Conservation (phyloP, 2,113 vertebrate species). For the Solenodon paradoxus region DNA sequence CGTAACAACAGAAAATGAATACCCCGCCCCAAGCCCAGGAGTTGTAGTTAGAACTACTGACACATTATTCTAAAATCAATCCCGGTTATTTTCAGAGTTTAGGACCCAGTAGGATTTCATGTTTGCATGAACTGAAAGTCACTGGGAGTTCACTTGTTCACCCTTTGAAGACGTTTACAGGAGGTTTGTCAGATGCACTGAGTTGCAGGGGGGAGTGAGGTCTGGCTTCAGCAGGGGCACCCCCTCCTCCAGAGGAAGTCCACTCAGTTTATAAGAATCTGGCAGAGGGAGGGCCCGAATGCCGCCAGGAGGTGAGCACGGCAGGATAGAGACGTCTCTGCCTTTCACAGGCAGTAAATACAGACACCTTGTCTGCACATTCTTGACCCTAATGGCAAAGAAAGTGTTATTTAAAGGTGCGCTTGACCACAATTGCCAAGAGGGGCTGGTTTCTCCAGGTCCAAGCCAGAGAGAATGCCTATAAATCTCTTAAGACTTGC, state of each 20-base stretch:
- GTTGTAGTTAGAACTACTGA: neutral
- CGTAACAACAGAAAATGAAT: no score
- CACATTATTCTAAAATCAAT: neutral
- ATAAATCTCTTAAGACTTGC: neutral
- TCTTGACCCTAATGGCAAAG: neutral
- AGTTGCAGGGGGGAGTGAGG: neutral
- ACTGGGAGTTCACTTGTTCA: neutral
- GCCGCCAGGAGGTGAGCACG: neutral
- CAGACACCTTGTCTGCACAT: neutral
- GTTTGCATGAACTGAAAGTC: neutral
- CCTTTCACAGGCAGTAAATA: slow-evolving; percentile 30
- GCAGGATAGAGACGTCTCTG: neutral
- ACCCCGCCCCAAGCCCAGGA: no score
- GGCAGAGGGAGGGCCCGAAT: neutral
- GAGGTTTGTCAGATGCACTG: neutral
- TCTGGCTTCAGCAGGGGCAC: neutral
- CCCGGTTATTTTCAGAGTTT: neutral
- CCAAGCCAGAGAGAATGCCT: neutral
- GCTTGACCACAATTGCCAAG: slow-evolving; percentile 13
- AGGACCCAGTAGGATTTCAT: neutral
- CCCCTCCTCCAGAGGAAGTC: neutral
- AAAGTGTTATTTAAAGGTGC: slow-evolving; percentile 25
- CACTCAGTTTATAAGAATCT: neutral
- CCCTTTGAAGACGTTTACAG: neutral
- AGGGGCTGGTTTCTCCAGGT: neutral